phyloP scores from a whole-genome alignment of 2,888 invertebrate genomes.

The Athalia circularis region DNA sequence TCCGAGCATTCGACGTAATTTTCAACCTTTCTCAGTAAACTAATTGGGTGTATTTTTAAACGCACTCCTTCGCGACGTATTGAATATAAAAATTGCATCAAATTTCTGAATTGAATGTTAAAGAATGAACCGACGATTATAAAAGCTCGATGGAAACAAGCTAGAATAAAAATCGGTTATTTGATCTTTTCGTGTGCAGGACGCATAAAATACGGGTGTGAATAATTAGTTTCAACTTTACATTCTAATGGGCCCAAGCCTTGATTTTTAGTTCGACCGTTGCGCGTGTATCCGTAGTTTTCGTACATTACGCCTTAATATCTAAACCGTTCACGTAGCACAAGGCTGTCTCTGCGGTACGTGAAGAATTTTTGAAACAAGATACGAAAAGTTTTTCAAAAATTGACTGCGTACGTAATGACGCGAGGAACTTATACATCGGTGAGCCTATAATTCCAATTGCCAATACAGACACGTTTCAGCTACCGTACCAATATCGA shows the following conservation, averaged over 20 bases:
- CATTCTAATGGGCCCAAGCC: not conserved
- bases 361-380: conserved; percentile 4
- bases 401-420: not conserved
- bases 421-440: not conserved
- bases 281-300: not conserved
- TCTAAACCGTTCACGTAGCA: conserved; percentile 8
- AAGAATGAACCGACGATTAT: too few relatives aligned
- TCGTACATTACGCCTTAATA: not conserved
- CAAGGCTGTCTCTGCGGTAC: conserved; percentile 15
- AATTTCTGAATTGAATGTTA: not conserved
- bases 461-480: conserved; percentile 14
- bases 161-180: not conserved
- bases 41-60: not conserved
- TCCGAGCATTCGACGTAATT: too few relatives aligned
- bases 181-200: not conserved
- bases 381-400: conserved; percentile 6
- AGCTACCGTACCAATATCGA: not conserved
- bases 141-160: not conserved
- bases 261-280: not conserved
- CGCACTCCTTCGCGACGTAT: not conserved
- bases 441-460: not conserved
- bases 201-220: not conserved
- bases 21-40: conserved; percentile 1
- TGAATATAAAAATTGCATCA: too few relatives aligned
- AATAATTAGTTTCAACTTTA: too few relatives aligned